Evolutionary conservation across 2,797 vertebrate genomes (phyloP).

Genomic region (Scolopax rusticola): DNA sequence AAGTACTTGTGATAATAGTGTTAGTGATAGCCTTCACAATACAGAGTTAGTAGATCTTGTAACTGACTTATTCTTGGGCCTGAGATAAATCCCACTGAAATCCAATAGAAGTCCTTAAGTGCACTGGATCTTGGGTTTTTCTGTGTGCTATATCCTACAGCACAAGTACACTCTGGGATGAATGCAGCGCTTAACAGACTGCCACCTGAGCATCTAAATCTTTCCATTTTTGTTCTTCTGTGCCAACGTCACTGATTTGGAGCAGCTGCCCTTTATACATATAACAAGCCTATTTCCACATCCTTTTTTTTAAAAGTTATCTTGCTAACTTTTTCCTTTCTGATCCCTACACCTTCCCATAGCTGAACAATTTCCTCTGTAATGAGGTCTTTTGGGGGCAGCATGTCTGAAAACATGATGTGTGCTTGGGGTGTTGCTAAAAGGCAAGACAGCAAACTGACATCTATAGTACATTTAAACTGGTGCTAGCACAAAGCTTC

Average conservation of each 20-base stretch:
- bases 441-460: background rate
- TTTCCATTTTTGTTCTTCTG: background rate
- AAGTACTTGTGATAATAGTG: background rate
- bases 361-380: background rate
- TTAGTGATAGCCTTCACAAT: background rate
- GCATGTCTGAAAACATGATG: background rate
- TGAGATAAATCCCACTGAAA: background rate
- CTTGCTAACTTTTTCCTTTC: background rate
- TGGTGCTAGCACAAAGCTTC: background rate
- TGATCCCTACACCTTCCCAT: background rate
- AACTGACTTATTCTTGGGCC: background rate
- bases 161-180: fast-evolving
- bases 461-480: background rate
- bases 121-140: background rate
- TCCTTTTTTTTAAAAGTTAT: background rate
- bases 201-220: background rate
- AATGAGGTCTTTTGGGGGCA: background rate
- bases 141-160: background rate
- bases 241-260: background rate
- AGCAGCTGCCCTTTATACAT: background rate
- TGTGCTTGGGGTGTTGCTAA: background rate
- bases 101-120: background rate
- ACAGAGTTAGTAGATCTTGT: background rate
- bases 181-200: background rate
- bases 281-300: background rate